Evolutionary conservation across 30 jellyfish, hydroid and myxozoan species (phyloP).

Genomic region (Aurelia aurita complex sp. Pacific): DNA sequence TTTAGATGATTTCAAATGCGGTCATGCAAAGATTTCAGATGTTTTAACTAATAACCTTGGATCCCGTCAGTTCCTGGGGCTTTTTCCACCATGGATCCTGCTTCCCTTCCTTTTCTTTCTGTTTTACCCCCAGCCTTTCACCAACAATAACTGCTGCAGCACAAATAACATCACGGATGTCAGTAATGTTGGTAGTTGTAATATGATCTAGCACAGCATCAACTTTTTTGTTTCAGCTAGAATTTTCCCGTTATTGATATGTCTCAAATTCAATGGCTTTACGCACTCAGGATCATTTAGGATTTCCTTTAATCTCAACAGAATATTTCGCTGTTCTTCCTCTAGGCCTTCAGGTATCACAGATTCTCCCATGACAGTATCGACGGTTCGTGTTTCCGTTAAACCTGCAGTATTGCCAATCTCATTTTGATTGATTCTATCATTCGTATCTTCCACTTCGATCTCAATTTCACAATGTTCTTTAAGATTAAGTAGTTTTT

Average conservation of each 20-base stretch:
- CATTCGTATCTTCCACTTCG: no score
- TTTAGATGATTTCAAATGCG: neutral
- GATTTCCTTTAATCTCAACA: constrained; percentile 22
- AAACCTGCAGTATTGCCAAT: neutral
- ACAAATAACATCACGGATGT: constrained; percentile 8
- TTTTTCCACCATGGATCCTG: constrained; percentile 27
- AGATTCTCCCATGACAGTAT: neutral
- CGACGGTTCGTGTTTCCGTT: constrained; percentile 23
- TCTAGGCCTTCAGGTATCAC: neutral
- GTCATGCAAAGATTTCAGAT: no score
- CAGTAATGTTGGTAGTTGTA: neutral
- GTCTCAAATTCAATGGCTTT: constrained; percentile 23
- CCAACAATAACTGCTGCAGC: constrained; percentile 22
- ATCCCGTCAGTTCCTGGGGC: constrained; percentile 6
- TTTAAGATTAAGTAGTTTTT: no score
- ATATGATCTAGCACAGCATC: constrained; percentile 13
- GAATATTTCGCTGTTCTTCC: constrained; percentile 2
- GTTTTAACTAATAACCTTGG: neutral
- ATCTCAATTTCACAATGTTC: no score
- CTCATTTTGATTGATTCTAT: no score
- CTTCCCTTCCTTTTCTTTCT: constrained; percentile 11
- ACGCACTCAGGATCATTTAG: constrained; percentile 15
- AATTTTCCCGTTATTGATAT: constrained; percentile 4
- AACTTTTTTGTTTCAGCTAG: neutral
- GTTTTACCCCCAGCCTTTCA: constrained; percentile 21